Evolutionary conservation across 2,888 invertebrate species (phyloP).

Genomic region (Pocota personata): DNA sequence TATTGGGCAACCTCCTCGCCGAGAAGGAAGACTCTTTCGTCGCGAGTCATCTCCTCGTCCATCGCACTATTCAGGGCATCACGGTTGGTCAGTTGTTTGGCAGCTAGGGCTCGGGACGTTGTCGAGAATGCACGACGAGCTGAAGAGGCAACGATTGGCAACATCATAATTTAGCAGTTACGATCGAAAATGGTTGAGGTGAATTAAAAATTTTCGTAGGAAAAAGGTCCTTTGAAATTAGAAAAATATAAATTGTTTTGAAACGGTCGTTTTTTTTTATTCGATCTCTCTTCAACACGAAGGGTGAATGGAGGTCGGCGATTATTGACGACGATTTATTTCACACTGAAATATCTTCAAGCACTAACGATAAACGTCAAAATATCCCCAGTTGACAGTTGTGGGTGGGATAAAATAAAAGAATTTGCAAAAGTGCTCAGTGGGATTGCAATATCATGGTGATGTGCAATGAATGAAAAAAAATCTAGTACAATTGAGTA

Average conservation of each 20-base stretch:
- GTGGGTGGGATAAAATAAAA: conserved; percentile 33
- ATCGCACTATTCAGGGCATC: conserved; percentile 98
- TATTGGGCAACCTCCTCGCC: conserved; percentile 99
- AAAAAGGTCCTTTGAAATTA: conserved; percentile 36
- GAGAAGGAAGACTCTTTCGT: conserved; percentile 94
- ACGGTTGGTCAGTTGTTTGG: conserved; percentile 93
- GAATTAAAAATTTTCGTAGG: conserved; percentile 33
- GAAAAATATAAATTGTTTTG: conserved; percentile 19
- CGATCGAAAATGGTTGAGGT: conserved; percentile 23
- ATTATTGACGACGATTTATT: conserved; percentile 55
- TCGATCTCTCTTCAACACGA: conserved; percentile 51
- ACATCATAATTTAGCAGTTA: conserved; percentile 74
- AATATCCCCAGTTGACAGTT: conserved; percentile 3
- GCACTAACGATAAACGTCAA: conserved; percentile 17
- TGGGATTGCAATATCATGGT: neutral
- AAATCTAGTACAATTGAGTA: neutral
- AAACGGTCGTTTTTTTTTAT: conserved; percentile 10
- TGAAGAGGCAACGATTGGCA: conserved; percentile 80
- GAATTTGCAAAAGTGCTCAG: neutral
- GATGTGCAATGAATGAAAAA: neutral
- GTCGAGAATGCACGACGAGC: conserved; percentile 84
- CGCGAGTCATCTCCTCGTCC: conserved; percentile 97
- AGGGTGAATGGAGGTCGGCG: conserved; percentile 73
- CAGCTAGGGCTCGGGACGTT: conserved; percentile 81
- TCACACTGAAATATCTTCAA: conserved; percentile 51